Conservation (phyloP, 2,113 vertebrate species). For the Clupea harengus region DNA sequence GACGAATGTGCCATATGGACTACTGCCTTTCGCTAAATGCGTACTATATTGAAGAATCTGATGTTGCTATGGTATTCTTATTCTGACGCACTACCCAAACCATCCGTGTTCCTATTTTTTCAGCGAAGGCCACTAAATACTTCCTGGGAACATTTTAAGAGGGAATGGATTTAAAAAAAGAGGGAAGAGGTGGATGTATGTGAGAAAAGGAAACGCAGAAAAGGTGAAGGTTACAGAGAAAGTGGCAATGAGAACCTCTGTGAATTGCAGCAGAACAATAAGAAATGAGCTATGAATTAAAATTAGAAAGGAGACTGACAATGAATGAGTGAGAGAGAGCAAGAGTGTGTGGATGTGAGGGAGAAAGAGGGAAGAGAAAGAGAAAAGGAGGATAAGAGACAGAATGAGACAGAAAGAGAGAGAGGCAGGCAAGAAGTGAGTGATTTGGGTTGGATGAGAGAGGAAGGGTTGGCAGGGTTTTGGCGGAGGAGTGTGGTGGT, state of each 20-base stretch:
- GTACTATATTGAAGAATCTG: conserved; percentile 53
- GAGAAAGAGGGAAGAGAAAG: background rate
- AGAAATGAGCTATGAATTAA: background rate
- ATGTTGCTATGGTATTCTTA: conserved; percentile 57
- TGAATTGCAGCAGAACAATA: background rate
- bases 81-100: conserved; percentile 58
- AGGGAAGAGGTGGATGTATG: background rate
- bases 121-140: conserved; percentile 66
- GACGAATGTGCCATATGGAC: background rate
- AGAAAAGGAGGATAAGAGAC: background rate
- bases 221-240: background rate
- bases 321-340: conserved; percentile 8
- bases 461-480: conserved; percentile 73
- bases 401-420: conserved; percentile 30
- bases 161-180: background rate
- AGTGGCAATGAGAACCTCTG: background rate
- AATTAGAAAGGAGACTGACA: conserved; percentile 1
- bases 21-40: conserved; percentile 52
- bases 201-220: background rate
- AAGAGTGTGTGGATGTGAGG: background rate
- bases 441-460: conserved; percentile 68
- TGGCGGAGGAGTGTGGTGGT: conserved; percentile 83
- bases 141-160: conserved; percentile 69
- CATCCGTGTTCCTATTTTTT: conserved; percentile 51
- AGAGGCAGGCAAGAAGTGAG: conserved; percentile 55